Conservation (phyloP, 2,888 invertebrate species). For the Blastobasis lacticolella region DNA sequence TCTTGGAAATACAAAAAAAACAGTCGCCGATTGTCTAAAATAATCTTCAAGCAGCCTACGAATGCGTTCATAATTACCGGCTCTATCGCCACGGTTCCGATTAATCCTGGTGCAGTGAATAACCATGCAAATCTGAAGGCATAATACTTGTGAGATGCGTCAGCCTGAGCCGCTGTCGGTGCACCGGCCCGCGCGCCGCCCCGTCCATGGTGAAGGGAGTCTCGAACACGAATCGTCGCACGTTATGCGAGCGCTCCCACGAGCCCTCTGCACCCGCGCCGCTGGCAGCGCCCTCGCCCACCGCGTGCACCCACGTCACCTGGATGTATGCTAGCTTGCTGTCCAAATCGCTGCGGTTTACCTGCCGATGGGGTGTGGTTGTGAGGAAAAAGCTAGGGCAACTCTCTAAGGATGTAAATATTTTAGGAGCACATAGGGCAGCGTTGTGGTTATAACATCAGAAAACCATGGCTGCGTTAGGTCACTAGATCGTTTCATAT, state of each 20-base stretch:
- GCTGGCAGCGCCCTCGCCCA: conserved; percentile 87
- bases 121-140: too few relatives aligned
- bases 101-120: too few relatives aligned
- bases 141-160: conserved; percentile 89
- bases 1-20: too few relatives aligned
- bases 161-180: conserved; percentile 93
- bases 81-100: too few relatives aligned
- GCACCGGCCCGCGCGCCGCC: conserved; percentile 83
- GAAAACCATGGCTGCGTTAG: too few relatives aligned
- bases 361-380: conserved; percentile 51
- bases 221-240: conserved; percentile 93
- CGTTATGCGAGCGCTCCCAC: conserved; percentile 93
- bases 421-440: too few relatives aligned
- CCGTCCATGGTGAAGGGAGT: conserved; percentile 94
- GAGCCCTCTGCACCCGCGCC: conserved; percentile 82
- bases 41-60: too few relatives aligned
- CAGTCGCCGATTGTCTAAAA: too few relatives aligned
- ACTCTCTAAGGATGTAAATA: too few relatives aligned
- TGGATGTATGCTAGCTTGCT: conserved; percentile 92
- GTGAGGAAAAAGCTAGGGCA: neutral
- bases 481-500: too few relatives aligned
- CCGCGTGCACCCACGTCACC: conserved; percentile 95
- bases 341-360: conserved; percentile 84
- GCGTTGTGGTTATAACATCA: too few relatives aligned
- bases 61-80: too few relatives aligned